Evolutionary conservation across 2,113 vertebrate genomes (phyloP), one percentile per base, ranked within the genome.

Genomic region (Phrynocephalus versicolor): DNA sequence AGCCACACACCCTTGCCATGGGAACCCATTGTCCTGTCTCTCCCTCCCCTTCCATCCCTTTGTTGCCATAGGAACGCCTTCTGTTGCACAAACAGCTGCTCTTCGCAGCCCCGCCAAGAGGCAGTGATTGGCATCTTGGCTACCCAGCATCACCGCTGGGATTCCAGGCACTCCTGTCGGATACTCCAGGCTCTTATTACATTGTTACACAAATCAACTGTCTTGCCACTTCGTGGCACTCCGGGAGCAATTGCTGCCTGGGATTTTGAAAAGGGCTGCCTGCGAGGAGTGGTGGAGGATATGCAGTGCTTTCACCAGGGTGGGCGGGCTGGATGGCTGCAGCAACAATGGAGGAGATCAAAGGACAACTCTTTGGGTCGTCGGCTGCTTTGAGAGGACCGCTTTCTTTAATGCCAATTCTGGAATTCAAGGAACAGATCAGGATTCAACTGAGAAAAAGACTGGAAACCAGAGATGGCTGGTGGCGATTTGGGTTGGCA

Each of bases 141-240:
- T 79, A 23, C 35, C 75, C 12, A 0, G 65, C 35, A 0, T 71
- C 77, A 33, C 65, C 35, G 1, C 69, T 33, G 84, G 84, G 76
- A 79, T 58, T 41, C 51, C 65, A 70, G 27, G 45, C 83, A 41
- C 65, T 82, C 67, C 23, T 41, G 33, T 45, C 2, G 35, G 65
- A 71, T 71, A 41, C 65, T 79, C 51, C 75, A 85, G 64, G 74
- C 65, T 85, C 83, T 85, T 71, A 85, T 85, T 85, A 79, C 83
- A 71, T 69, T 70, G 83, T 85, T 85, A 85, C 83, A 85, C 83
- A 79, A 85, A 85, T 85, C 83, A 85, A 85, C 74, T 70, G 75
- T 70, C 83, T 78, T 60, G 51, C 83, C 83, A 85, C 75, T 85
- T 85, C 75, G 41, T 35, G 19, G 83, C 75, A 85, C 83, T 85